phyloP scores from a whole-genome alignment of 1,140 invertebrate species.

The Caligus rogercresseyi region DNA sequence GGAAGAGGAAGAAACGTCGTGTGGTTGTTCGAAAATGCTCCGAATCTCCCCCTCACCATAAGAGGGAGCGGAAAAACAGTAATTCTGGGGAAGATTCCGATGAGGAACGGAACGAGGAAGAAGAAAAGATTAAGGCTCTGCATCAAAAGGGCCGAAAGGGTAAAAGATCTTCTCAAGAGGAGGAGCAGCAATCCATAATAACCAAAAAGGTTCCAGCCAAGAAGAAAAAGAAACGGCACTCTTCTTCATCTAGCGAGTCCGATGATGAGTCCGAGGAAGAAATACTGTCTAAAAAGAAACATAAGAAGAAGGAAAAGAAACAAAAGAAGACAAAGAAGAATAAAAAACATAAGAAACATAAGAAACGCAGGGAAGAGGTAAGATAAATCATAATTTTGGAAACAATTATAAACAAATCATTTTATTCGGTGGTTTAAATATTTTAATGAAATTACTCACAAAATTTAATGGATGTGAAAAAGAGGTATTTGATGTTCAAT shows the following conservation, averaged over 20 bases:
- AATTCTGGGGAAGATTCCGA: too few species aligned
- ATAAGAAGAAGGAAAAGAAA: constrained; percentile 49
- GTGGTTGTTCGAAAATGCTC: neutral
- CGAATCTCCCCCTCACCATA: neutral
- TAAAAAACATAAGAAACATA: constrained; percentile 46
- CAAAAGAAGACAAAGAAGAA: constrained; percentile 50
- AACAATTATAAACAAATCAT: too few species aligned
- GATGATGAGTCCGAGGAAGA: constrained; percentile 42
- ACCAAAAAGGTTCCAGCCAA: constrained; percentile 17
- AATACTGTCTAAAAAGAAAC: constrained; percentile 43
- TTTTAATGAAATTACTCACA: too few species aligned
- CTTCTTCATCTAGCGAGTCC: constrained; percentile 13
- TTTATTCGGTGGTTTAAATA: too few species aligned
- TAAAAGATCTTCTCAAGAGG: constrained; percentile 2
- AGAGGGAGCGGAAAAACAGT: neutral
- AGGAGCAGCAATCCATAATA: constrained; percentile 16
- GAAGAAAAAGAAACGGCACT: constrained; percentile 8
- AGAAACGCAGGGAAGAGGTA: constrained; percentile 36
- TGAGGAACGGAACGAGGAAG: neutral
- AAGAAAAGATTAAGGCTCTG: too few species aligned
- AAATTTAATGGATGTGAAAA: too few species aligned
- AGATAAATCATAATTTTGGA: too few species aligned
- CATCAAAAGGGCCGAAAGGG: neutral
- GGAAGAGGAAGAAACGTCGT: neutral
- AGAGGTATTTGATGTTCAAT: too few species aligned